Base-by-base conservation (phyloP, 1,140 invertebrate species). In the Neodiprion virginianus region DNA sequence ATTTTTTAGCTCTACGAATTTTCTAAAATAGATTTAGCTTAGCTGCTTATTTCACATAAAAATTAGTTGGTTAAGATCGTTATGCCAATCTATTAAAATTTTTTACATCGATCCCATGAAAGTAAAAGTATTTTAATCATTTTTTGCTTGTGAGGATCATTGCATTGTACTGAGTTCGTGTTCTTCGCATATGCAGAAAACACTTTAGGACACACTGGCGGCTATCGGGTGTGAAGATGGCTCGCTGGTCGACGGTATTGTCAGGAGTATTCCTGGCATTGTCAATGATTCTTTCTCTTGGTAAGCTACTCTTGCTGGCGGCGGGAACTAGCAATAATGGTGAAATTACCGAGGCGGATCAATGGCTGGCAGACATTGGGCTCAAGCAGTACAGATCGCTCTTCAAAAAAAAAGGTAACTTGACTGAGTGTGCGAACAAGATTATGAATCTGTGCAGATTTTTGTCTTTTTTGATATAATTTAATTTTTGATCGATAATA, bases 311-410 rank as follows among this genome's bases (percentile, higher is more conserved):
- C 67, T 80, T 89, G 83, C 80, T 88, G n/a, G 87, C 84, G 47
- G 82, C 84, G 68, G 85, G 79, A 77, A 88, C 82, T 75, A 83
- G 81, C 75, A 86, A 78, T 71, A 85, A 90, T 80, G 89, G 90
- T 77, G 90, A 92, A 78, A 84, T 88, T 76, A 89, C 84, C 48
- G 89, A 91, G 85, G 92, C 93, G 66, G 92, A 94, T 76, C 89
- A 92, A 79, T 95, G 94, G 94, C 84, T 95, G 67, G 90, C 92
- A 69, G 91, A 94, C 81, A 93, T 93, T 83, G 90, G 92, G 72
- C 86, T 95, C 40, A 85, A 90, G 40, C 89, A 93, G 73, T 93
- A 93, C 81, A 91, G 92, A 78, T 88, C 92, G 73, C 82, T 94
- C 7, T 95, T 95, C 81, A 90, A 88, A 79, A 89, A 93, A 81